A percentile compares a stretch with the other conserved stretches of the same genome.
Conservation (phyloP, 2,888 invertebrate genomes). For the Microctonus aethiopoides region DNA sequence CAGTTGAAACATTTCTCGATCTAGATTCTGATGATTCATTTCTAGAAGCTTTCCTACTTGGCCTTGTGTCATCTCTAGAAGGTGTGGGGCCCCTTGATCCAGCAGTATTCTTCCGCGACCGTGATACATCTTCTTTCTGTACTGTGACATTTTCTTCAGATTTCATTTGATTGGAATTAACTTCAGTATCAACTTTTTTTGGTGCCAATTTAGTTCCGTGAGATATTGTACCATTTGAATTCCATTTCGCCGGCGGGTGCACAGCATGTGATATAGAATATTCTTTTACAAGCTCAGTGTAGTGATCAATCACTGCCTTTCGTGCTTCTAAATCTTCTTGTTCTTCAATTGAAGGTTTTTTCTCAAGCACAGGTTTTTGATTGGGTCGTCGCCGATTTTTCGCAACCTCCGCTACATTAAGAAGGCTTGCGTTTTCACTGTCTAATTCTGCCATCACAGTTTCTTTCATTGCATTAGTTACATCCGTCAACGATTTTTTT, state of each 20-base stretch:
- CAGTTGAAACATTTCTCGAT: conserved; percentile 50
- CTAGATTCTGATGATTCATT: conserved; percentile 51
- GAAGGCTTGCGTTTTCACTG: conserved; percentile 61
- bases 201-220: conserved; percentile 37
- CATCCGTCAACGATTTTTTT: conserved; percentile 55
- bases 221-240: conserved; percentile 36
- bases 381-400: conserved; percentile 58
- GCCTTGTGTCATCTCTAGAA: conserved; percentile 37
- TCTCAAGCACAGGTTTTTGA: conserved; percentile 47
- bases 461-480: conserved; percentile 50
- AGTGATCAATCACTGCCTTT: conserved; percentile 77
- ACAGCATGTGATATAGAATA: conserved; percentile 67
- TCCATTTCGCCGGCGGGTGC: conserved; percentile 2
- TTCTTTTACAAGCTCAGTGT: conserved; percentile 82
- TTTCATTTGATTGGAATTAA: background rate
- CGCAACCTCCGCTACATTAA: conserved; percentile 64
- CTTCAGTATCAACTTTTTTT: conserved; percentile 22
- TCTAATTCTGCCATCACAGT: conserved; percentile 54
- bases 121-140: conserved; percentile 37
- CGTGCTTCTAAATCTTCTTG: conserved; percentile 58
- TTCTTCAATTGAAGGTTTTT: conserved; percentile 49
- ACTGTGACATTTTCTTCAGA: background rate
- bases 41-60: conserved; percentile 49
- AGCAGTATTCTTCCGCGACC: conserved; percentile 34
- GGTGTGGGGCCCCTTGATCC: conserved; percentile 33